Evolutionary conservation across 2,797 vertebrate genomes (phyloP), one percentile per base, ranked within the genome.

Genomic region (Phaenicophaeus curvirostris): DNA sequence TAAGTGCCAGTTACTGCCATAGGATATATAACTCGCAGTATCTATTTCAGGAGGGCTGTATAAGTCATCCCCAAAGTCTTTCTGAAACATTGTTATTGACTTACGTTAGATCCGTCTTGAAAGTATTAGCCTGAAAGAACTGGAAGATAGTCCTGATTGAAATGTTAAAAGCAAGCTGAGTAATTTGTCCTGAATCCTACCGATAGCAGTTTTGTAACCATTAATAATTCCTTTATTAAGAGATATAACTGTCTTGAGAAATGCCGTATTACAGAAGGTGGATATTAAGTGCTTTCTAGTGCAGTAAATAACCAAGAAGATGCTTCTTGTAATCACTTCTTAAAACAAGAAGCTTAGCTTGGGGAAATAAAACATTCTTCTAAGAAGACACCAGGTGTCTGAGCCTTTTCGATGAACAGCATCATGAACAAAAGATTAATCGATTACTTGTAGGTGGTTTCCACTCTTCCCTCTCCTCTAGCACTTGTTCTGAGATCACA

Each of bases 401-500:
- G 39, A 91, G 30, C 58, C 69, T 35, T 33, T 63, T 81, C 25
- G 63, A 67, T 59, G 84, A 80, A 35, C 51, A 46, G 67, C 89
- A 63, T 24, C 9, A 68, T 68, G 69, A 69, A 42, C n/a, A 2
- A 46, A 50, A 74, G 33, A 61, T 30, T 25, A 65, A 69, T 2
- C 53, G 69, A 73, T 93, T 30, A 13, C 55, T 86, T 23, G 75
- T 20, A 23, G 0, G 0, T 81, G 44, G 69, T 48, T 91, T 89
- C 55, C 37, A 37, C 55, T 90, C 69, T 74, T 78, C 17, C 51
- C 59, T 57, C 63, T 95, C 63, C 74, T 90, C 48, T 19, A 91
- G 68, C 77, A 59, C 62, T 93, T 72, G 67, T 37, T 83, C 48
- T 61, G 83, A 59, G 74, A 84, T 95, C 88, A 83, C 18, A 24